Evolutionary conservation across 2,888 invertebrate genomes (phyloP), one percentile per base, ranked within the genome.

Genomic region (Marronus borbonicus): DNA sequence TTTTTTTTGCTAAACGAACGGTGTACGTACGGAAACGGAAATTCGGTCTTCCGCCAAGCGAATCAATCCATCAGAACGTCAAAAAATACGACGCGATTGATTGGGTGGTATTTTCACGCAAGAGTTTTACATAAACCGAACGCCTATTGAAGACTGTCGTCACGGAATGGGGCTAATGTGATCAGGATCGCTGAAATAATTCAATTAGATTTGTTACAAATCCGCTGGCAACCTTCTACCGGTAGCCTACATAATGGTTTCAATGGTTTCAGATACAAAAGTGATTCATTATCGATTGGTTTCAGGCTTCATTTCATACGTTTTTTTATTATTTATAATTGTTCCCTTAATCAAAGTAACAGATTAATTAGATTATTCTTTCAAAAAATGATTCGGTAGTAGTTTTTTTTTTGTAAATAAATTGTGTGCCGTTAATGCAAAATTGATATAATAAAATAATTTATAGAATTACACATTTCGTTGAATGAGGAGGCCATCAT

Each of bases 121-220:
- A 31, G 31, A 31, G 55, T 60, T 49, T 24, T 12, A 62, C 28
- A 28, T 24, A 20, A 8, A 39, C 24, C 60, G 44, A 20, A 14
- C 10, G 14, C 55, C 28, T 50, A 58, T 39, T 58, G 44, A 76
- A 39, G 28, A 77, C 70, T 70, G 64, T 44, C 36, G 44, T 36
- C 39, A 17, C 36, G 62, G 20, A 62, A 77, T 52, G 50, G 52
- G 60, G 49, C 60, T 76, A 78, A 78, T 76, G 65, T 69, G 69
- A 76, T 78, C 66, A 69, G 76, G 65, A 62, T 62, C 60, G 74
- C 20, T 64, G 39, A 52, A 55, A 74, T 79, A 79, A 79, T 79
- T 79, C 20, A 76, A 79, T 79, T 79, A 79, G 4, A 60, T 68
- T 4, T 3, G 64, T 17, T 44, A 50, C 52, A 79, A 78, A 79